Percentiles rank a stretch among this genome's conserved stretches.
Evolutionary conservation across 2,113 vertebrate species (phyloP).

Genomic region (Zosterops borbonicus): DNA sequence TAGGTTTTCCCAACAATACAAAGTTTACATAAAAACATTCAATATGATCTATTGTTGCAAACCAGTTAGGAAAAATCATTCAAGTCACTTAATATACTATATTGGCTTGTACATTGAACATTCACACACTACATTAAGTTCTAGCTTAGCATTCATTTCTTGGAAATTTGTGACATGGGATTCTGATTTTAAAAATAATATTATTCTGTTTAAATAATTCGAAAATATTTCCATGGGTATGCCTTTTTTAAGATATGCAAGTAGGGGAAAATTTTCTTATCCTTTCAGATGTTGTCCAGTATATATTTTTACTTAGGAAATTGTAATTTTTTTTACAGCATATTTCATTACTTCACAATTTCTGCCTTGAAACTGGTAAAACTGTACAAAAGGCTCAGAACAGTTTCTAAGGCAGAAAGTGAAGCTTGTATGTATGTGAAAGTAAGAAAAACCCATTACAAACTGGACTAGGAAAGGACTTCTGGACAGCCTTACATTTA

Average conservation of each 20-base stretch:
- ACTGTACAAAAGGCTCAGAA: slow-evolving; percentile 69
- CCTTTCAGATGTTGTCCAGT: neutral
- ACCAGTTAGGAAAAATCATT: slow-evolving; percentile 97
- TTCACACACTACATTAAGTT: slow-evolving; percentile 78
- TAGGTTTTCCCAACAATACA: slow-evolving; percentile 94
- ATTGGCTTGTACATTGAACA: slow-evolving; percentile 88
- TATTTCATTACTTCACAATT: slow-evolving; percentile 43
- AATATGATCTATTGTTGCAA: slow-evolving; percentile 95
- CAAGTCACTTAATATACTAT: slow-evolving; percentile 93
- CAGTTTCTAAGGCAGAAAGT: slow-evolving; percentile 62
- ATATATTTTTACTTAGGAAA: slow-evolving; percentile 15
- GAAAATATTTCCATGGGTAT: slow-evolving; percentile 34
- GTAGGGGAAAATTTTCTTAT: neutral
- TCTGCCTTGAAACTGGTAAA: slow-evolving; percentile 65
- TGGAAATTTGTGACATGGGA: slow-evolving; percentile 55
- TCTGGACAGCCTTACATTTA: slow-evolving; percentile 59
- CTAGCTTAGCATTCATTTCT: slow-evolving; percentile 69
- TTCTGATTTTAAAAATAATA: slow-evolving; percentile 20
- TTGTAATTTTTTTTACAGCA: neutral
- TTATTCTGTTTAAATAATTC: slow-evolving; percentile 18
- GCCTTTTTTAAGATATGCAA: neutral
- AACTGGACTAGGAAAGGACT: slow-evolving; percentile 66
- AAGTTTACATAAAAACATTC: slow-evolving; percentile 99
- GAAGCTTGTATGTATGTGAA: neutral
- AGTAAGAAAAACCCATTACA: slow-evolving; percentile 72